Percentiles rank a stretch among this genome's conserved stretches.
These are phyloP conservation scores for Melieria picta DNA, from an alignment of 2,888 invertebrate genomes.

Conservation along the genomic window DNA sequence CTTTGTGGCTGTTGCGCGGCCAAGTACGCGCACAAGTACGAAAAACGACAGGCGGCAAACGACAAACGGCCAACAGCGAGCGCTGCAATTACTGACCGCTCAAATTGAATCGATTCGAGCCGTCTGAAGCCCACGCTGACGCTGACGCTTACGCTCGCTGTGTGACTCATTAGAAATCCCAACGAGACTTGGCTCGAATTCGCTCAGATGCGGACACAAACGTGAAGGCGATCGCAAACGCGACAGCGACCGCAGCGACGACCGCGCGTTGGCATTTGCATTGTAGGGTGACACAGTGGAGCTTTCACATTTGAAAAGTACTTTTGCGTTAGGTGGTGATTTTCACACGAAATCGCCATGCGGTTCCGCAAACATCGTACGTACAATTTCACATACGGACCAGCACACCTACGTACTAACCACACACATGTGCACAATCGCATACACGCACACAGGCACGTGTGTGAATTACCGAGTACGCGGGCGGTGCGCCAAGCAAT, in stretches of 20 bases:
- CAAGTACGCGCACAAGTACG: too few species aligned
- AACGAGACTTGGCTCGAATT: neutral
- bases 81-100: too few species aligned
- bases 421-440: too few species aligned
- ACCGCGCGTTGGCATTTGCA: neutral
- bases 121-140: neutral
- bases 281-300: neutral
- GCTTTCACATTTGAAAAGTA: neutral
- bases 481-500: too few species aligned
- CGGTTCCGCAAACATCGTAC: neutral
- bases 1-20: too few species aligned
- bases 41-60: too few species aligned
- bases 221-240: neutral
- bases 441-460: too few species aligned
- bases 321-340: neutral
- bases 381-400: neutral
- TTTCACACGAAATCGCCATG: constrained; percentile 2
- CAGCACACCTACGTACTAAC: too few species aligned
- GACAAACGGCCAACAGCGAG: too few species aligned
- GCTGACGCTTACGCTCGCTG: neutral
- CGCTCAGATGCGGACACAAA: neutral
- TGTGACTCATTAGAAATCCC: constrained; percentile 8
- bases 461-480: too few species aligned
- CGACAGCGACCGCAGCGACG: too few species aligned
- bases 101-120: neutral